Conservation (phyloP, 2,888 invertebrate genomes). For the Bembecia ichneumoniformis region DNA sequence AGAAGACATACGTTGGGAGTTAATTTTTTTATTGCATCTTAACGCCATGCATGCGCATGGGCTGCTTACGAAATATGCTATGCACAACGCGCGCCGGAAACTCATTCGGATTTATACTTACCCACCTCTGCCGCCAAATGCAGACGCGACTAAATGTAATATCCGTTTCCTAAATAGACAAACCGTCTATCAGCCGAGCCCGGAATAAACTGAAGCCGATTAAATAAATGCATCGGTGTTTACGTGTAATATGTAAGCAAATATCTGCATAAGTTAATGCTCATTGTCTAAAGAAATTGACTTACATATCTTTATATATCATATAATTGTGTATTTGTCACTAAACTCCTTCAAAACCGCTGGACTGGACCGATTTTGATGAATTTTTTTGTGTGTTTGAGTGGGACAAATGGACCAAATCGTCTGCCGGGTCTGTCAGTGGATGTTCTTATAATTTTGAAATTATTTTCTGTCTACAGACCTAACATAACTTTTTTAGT, state of each 20-base stretch:
- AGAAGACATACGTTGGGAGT: conserved; percentile 53
- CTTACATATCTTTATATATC: no score
- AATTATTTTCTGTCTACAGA: no score
- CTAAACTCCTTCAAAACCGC: no score
- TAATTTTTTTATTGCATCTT: conserved; percentile 53
- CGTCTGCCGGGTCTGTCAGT: no score
- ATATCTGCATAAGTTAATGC: conserved; percentile 1
- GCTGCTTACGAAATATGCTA: conserved; percentile 41
- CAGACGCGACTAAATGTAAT: conserved; percentile 68
- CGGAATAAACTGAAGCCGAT: conserved; percentile 65
- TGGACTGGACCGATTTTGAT: no score
- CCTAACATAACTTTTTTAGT: no score
- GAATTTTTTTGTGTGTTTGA: no score
- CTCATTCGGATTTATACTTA: conserved; percentile 28
- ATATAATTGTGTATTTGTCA: no score
- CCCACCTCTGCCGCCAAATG: conserved; percentile 69
- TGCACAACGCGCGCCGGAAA: conserved; percentile 9
- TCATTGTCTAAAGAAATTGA: not conserved
- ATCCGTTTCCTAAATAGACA: conserved; percentile 73
- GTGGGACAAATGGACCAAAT: no score
- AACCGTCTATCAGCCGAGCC: conserved; percentile 64
- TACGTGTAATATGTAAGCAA: not conserved
- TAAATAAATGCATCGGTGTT: conserved; percentile 49
- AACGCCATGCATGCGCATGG: conserved; percentile 48
- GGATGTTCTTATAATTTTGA: no score